phyloP scores from a whole-genome alignment of 2,797 vertebrate genomes.

The Melanotaenia nigrans region DNA sequence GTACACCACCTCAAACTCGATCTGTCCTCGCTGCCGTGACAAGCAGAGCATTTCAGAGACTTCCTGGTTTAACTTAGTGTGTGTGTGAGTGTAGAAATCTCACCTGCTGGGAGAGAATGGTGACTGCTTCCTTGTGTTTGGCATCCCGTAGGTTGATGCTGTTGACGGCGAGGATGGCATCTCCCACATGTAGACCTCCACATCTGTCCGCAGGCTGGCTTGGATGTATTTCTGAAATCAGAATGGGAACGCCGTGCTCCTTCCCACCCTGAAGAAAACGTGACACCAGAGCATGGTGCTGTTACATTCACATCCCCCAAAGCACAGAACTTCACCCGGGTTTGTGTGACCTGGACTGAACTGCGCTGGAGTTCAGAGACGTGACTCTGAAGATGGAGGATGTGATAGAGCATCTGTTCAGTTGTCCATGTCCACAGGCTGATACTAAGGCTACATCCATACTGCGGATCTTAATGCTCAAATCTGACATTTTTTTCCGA shows the following conservation, averaged over 20 bases:
- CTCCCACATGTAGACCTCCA: constrained; percentile 94
- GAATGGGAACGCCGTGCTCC: constrained; percentile 97
- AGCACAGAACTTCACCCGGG: too few species aligned
- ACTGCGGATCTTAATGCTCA: too few species aligned
- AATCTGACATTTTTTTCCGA: too few species aligned
- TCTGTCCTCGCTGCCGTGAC: constrained; percentile 89
- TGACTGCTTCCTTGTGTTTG: constrained; percentile 98
- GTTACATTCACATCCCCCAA: too few species aligned
- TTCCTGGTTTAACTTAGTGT: neutral
- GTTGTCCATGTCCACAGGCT: too few species aligned
- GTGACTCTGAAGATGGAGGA: too few species aligned
- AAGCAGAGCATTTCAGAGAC: neutral
- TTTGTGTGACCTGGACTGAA: too few species aligned
- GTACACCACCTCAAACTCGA: constrained; percentile 98
- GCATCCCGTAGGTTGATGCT: constrained; percentile 96
- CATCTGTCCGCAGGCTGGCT: constrained; percentile 95
- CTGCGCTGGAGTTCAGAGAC: too few species aligned
- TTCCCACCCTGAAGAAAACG: constrained; percentile 89
- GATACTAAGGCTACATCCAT: too few species aligned
- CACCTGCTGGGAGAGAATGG: constrained; percentile 98
- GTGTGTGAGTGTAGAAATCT: accelerated
- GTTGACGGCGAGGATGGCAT: constrained; percentile 96
- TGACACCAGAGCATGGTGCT: neutral
- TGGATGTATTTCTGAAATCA: constrained; percentile 98
- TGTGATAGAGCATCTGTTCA: too few species aligned